Evolutionary conservation across 2,797 vertebrate genomes (phyloP).

Genomic region (Hybognathus amarus): DNA sequence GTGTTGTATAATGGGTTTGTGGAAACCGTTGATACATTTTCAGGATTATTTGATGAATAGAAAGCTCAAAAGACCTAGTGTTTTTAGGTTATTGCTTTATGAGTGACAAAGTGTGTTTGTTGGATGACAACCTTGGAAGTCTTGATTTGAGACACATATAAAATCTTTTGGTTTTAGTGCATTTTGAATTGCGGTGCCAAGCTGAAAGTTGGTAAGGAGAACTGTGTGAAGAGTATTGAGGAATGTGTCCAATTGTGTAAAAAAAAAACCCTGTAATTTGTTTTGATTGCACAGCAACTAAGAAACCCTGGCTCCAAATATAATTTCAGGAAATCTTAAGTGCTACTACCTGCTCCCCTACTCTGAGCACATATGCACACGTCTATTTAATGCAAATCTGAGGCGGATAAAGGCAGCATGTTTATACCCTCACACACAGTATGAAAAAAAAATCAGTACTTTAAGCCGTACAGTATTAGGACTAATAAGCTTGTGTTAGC

Average conservation of each 20-base stretch:
- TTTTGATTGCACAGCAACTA: neutral
- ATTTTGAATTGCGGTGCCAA: neutral
- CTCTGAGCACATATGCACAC: constrained; percentile 71
- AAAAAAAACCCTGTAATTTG: no score
- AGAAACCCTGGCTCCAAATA: neutral
- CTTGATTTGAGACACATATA: neutral
- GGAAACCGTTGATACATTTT: neutral
- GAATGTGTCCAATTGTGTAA: neutral
- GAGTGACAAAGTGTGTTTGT: neutral
- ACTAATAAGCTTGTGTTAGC: constrained; percentile 68
- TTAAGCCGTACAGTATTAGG: constrained; percentile 73
- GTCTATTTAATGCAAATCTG: constrained; percentile 71
- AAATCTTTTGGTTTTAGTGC: neutral
- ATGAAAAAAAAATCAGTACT: constrained; percentile 56
- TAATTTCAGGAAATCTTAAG: constrained; percentile 66
- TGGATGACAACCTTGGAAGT: neutral
- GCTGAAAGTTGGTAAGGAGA: neutral
- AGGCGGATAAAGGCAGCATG: constrained; percentile 69
- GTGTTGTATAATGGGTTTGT: neutral
- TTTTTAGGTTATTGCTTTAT: neutral
- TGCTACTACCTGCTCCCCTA: constrained; percentile 6
- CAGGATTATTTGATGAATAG: neutral
- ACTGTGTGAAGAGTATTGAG: neutral
- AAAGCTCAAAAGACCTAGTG: neutral
- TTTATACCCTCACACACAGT: constrained; percentile 65